Percentiles rank a stretch among this genome's conserved stretches.
These are phyloP conservation scores for Dendrocincla tyrannina DNA, from an alignment of 2,797 vertebrate genomes.

Conservation along the genomic window DNA sequence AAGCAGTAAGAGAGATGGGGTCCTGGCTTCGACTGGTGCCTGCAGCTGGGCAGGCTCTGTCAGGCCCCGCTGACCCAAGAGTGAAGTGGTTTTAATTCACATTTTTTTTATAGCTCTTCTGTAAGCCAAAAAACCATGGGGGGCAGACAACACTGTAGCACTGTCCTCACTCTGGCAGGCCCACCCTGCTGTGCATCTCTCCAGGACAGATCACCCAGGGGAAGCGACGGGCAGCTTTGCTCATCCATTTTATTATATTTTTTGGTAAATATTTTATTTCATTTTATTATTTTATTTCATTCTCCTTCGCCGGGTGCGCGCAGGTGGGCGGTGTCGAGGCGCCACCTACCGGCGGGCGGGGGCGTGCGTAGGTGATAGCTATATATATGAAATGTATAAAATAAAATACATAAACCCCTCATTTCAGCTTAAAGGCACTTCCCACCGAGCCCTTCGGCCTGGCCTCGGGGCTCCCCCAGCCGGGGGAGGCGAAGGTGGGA, in stretches of 20 bases:
- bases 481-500: background rate
- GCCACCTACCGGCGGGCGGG: slow-evolving; percentile 87
- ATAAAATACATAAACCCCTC: background rate
- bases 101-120: background rate
- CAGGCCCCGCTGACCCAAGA: background rate
- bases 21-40: background rate
- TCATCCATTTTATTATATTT: background rate
- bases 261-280: background rate
- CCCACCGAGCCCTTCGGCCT: background rate
- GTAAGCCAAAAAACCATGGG: rapidly evolving
- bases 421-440: background rate
- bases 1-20: too few species aligned
- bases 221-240: background rate
- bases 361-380: too few species aligned
- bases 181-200: background rate
- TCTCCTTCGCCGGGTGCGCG: background rate
- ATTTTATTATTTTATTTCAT: background rate
- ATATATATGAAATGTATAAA: too few species aligned
- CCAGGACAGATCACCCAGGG: background rate
- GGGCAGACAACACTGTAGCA: rapidly evolving
- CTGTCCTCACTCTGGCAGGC: too few species aligned
- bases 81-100: background rate
- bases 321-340: slow-evolving; percentile 88
- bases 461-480: background rate
- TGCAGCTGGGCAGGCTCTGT: rapidly evolving